Percentiles rank a stretch among this genome's conserved stretches.
phyloP scores from a whole-genome alignment of 2,113 vertebrate genomes.

The Neolamprologus kungweensis region DNA sequence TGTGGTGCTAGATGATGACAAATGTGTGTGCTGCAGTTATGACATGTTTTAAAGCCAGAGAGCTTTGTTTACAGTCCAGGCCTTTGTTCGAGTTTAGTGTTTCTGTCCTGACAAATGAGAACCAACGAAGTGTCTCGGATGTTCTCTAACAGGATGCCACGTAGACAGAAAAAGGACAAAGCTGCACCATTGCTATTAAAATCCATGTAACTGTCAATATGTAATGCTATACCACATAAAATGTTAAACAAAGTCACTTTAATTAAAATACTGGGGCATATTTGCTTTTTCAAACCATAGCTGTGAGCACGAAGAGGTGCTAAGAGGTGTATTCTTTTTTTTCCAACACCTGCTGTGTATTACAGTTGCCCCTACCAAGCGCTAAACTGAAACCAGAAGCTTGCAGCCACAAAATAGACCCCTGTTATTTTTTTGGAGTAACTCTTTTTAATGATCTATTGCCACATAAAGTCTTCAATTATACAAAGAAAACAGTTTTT shows the following conservation, averaged over 20 bases:
- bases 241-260: not conserved
- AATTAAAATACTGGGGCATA: not conserved
- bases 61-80: constrained; percentile 26
- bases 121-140: not conserved
- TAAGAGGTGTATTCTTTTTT: not conserved
- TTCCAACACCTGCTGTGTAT: not conserved
- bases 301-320: accelerated
- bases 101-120: not conserved
- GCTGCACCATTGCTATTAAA: not conserved
- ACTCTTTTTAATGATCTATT: not conserved
- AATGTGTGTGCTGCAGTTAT: constrained; percentile 13
- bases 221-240: accelerated
- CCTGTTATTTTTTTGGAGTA: not conserved
- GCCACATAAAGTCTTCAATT: not conserved
- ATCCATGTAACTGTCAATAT: not conserved
- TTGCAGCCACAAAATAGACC: not conserved
- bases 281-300: not conserved
- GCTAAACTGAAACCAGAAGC: not conserved
- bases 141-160: not conserved
- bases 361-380: not conserved
- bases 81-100: not conserved
- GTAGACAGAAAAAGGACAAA: not conserved
- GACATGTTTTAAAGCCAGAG: constrained; percentile 44
- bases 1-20: constrained; percentile 4
- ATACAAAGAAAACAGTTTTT: not conserved